Conservation (phyloP, 92 coral and sea anemone genomes). For the Epizoanthus rinbou region DNA sequence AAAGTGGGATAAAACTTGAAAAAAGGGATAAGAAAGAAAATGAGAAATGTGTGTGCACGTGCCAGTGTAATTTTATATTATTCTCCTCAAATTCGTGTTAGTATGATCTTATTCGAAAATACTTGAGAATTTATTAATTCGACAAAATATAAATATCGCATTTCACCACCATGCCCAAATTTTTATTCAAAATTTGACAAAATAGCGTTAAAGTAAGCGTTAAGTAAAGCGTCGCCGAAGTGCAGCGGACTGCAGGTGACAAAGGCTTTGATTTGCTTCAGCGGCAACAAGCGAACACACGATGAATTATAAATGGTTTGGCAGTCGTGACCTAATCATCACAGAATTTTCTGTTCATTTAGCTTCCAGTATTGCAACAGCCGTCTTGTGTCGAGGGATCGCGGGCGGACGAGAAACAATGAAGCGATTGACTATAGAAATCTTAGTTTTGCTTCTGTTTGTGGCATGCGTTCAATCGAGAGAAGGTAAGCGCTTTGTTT, state of each 20-base stretch:
- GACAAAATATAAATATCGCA: no score
- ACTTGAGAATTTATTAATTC: no score
- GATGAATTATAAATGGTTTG: slow-evolving; percentile 15
- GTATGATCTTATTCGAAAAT: no score
- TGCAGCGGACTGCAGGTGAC: neutral
- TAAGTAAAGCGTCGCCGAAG: neutral
- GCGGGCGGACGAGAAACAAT: neutral
- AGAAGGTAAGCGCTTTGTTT: slow-evolving; percentile 9
- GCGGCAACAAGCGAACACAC: neutral
- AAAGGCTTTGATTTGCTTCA: no score
- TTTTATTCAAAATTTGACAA: no score
- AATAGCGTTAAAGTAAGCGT: no score
- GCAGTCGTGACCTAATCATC: slow-evolving; percentile 7
- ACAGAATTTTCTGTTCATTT: slow-evolving; percentile 2
- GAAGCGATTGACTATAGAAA: neutral
- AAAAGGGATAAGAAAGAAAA: no score
- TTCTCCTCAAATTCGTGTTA: no score
- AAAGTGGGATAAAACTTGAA: no score
- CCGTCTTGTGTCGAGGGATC: neutral
- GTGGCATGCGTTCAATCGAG: neutral
- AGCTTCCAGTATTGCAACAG: neutral
- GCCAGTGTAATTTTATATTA: no score
- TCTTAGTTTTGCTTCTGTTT: slow-evolving; percentile 1
- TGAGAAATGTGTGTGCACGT: no score
- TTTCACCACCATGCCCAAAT: no score